Evolutionary conservation across 2,113 vertebrate genomes (phyloP).

Genomic region (Xiphophorus hellerii): DNA sequence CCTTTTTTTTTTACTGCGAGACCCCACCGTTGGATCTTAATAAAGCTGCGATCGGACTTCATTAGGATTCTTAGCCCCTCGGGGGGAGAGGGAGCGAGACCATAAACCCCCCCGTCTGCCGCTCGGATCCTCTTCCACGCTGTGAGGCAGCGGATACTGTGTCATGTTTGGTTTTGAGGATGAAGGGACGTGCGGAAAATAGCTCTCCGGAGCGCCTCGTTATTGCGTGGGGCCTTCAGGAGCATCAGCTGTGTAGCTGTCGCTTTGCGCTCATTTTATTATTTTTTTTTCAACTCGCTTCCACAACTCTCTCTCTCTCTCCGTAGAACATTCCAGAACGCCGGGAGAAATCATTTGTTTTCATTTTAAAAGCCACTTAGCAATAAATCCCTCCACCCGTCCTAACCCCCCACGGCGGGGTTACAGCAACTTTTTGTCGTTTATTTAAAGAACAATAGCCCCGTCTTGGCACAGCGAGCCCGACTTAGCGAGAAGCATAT

Average conservation of each 20-base stretch:
- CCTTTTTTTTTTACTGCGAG: slow-evolving; percentile 42
- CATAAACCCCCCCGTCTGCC: slow-evolving; percentile 39
- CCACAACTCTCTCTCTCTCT: background rate
- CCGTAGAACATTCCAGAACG: background rate
- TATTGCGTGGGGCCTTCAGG: slow-evolving; percentile 29
- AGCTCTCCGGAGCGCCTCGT: slow-evolving; percentile 30
- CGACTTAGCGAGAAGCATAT: slow-evolving; percentile 47
- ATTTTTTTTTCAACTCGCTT: background rate
- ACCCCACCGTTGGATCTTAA: slow-evolving; percentile 61
- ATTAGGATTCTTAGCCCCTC: slow-evolving; percentile 60
- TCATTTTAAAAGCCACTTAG: background rate
- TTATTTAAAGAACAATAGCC: slow-evolving; percentile 44
- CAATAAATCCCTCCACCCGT: background rate
- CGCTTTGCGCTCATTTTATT: slow-evolving; percentile 1
- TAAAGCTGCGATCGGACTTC: slow-evolving; percentile 73
- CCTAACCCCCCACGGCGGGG: background rate
- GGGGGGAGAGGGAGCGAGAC: slow-evolving; percentile 44
- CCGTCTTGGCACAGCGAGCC: slow-evolving; percentile 28
- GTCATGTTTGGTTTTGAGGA: slow-evolving; percentile 47
- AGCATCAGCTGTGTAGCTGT: slow-evolving; percentile 13
- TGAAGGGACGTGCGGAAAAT: slow-evolving; percentile 36
- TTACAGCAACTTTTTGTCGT: slow-evolving; percentile 11
- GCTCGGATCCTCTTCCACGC: slow-evolving; percentile 44
- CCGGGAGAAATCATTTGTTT: background rate
- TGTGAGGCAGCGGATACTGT: slow-evolving; percentile 55